phyloP scores from a whole-genome alignment of 2,888 invertebrate species.

The Meteorus cinctellus region DNA sequence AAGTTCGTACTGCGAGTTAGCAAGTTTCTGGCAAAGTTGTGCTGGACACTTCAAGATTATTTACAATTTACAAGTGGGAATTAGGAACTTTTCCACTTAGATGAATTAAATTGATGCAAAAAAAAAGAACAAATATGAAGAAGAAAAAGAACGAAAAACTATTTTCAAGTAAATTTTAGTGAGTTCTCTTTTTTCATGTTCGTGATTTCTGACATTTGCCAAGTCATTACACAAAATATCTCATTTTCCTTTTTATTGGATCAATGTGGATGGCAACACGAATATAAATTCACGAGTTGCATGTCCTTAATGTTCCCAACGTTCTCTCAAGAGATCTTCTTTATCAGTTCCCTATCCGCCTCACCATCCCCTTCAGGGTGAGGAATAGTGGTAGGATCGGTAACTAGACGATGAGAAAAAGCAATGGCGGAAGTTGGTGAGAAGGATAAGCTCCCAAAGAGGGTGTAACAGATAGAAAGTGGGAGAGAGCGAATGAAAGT shows the following conservation, averaged over 20 bases:
- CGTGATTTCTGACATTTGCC: too few species aligned
- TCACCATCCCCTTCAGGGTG: neutral
- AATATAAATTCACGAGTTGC: conserved; percentile 13
- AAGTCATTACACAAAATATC: neutral
- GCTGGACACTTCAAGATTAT: neutral
- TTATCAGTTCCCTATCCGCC: neutral
- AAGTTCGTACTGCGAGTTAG: conserved; percentile 20
- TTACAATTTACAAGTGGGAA: neutral
- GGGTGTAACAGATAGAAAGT: neutral
- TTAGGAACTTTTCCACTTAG: neutral
- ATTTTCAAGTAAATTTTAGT: neutral
- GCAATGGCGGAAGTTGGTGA: conserved; percentile 13
- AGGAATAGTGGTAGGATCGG: neutral
- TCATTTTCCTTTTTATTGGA: neutral
- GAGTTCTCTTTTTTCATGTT: neutral
- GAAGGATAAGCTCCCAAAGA: neutral
- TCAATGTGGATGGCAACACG: neutral
- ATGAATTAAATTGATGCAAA: neutral
- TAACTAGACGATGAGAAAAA: neutral
- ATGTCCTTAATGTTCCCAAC: neutral
- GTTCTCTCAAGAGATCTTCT: neutral
- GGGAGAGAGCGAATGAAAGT: neutral
- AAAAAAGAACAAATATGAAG: neutral
- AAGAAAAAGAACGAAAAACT: too few species aligned
- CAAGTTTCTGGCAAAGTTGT: conserved; percentile 7